These are phyloP conservation scores for Criorhina ranunculi DNA, from an alignment of 2,888 invertebrate species.

Conservation along the genomic window DNA sequence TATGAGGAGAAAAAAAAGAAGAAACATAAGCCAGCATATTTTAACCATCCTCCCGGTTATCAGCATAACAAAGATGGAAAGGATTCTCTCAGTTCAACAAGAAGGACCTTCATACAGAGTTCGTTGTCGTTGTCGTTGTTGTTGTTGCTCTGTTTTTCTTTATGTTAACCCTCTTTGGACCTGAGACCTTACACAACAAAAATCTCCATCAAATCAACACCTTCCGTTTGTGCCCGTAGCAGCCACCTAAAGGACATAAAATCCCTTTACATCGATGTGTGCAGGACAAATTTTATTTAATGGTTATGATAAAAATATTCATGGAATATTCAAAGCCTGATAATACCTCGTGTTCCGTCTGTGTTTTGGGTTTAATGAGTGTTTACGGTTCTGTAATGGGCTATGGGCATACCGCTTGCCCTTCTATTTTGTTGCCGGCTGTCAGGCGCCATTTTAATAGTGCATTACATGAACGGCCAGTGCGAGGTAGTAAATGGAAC, in stretches of 20 bases:
- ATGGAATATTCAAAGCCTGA: conserved; percentile 71
- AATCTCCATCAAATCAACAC: conserved; percentile 60
- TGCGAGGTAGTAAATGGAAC: conserved; percentile 29
- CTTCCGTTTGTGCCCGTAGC: conserved; percentile 16
- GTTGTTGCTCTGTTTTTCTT: conserved; percentile 1
- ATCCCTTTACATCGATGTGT: conserved; percentile 57
- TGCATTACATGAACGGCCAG: conserved; percentile 51
- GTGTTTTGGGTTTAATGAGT: conserved; percentile 18
- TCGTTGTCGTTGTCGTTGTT: too few species aligned
- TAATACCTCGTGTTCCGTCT: conserved; percentile 25
- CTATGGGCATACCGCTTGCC: conserved; percentile 20
- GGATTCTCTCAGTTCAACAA: conserved; percentile 34
- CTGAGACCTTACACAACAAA: conserved; percentile 7
- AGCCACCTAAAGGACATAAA: conserved; percentile 49
- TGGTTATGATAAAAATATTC: conserved; percentile 76
- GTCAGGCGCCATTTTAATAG: conserved; percentile 22
- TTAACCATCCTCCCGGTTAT: conserved; percentile 17
- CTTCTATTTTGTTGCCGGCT: conserved; percentile 16
- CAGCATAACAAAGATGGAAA: conserved; percentile 30
- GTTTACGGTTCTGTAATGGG: conserved; percentile 58
- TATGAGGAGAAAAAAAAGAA: not conserved
- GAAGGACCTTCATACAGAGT: conserved; percentile 18
- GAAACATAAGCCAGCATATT: conserved; percentile 50
- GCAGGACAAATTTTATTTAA: conserved; percentile 75
- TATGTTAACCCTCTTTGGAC: conserved; percentile 34